Evolutionary conservation across 2,888 invertebrate genomes (phyloP), one percentile per base, ranked within the genome.

Genomic region (Drosophila melanosoma): DNA sequence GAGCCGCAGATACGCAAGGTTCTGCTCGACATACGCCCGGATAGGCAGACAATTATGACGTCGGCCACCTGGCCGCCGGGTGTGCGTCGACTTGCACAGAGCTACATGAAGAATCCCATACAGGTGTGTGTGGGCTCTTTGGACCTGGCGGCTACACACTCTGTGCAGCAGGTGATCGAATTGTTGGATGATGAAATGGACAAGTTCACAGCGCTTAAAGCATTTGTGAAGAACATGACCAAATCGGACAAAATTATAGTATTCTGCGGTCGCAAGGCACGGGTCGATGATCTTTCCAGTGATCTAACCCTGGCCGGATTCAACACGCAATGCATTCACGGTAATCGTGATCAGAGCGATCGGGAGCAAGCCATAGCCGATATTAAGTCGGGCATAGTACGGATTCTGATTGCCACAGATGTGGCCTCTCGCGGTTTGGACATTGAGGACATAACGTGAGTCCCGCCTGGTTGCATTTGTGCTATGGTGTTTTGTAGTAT

Each of bases 31-130:
- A 95, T 98, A 29, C 95, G 98, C 62, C 97, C 98, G 10, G 98
- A 98, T 91, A 94, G 98, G 62, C 98, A 99, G 92, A 98, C 98
- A n/a, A 95, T 99, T 0, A 98, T 99, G 98, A 99, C 99, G 0
- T 97, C 97, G 91, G 99, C 99, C 17, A 99, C 99, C 0, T 99
- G 99, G 99, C 99, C 99, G 0, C 94, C 95, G 61, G 97, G 96
- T 49, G 98, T 99, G 1, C 95, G 98, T 20, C 94, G 97, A 23
- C 94, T 99, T 49, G 98, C 98, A 0, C 95, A 96, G 76, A 95
- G 96, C 1, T 99, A 98, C 91, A 97, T 98, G 96, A 96, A 95
- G 63, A 95, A 98, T 92, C 98, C 99, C 0, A 95, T 98, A 60
- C 97, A 98, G 93, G 96, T 98, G 0, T 97, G 96, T 92, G 97